Conservation (phyloP, 2,113 vertebrate species). For the Loxodonta africana region DNA sequence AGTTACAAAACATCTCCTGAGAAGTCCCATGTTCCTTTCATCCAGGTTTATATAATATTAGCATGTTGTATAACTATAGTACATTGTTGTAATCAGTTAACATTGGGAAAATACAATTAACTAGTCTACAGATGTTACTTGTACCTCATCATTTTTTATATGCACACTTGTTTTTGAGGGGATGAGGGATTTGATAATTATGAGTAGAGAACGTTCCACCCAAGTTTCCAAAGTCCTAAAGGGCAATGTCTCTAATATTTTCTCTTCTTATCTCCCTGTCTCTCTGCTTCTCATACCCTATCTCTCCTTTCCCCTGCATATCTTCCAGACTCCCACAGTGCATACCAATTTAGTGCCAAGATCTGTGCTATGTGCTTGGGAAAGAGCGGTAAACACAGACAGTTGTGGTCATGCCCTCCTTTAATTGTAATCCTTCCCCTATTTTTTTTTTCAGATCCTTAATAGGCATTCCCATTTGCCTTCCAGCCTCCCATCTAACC, state of each 20-base stretch:
- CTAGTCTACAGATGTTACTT: no score
- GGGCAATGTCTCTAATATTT: background rate
- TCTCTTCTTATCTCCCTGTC: background rate
- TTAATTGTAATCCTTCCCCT: accelerated
- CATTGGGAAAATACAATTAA: background rate
- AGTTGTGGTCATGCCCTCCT: background rate
- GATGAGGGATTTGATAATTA: background rate
- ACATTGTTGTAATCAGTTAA: background rate
- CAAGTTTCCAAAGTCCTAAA: background rate
- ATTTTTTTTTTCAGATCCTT: background rate
- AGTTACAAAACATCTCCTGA: background rate
- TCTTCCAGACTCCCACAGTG: background rate
- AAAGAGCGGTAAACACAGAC: background rate
- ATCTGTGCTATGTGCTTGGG: background rate
- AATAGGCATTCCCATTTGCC: no score
- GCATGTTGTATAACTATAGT: background rate
- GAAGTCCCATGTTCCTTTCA: background rate
- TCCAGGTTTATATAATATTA: background rate
- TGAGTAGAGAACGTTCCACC: background rate
- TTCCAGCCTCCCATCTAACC: background rate
- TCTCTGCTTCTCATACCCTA: no score
- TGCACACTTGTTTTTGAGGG: background rate
- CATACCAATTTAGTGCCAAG: background rate
- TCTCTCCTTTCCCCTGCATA: background rate
- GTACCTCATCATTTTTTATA: background rate